Base-by-base conservation (phyloP, 2,797 vertebrate species). In the Columba guinea region DNA sequence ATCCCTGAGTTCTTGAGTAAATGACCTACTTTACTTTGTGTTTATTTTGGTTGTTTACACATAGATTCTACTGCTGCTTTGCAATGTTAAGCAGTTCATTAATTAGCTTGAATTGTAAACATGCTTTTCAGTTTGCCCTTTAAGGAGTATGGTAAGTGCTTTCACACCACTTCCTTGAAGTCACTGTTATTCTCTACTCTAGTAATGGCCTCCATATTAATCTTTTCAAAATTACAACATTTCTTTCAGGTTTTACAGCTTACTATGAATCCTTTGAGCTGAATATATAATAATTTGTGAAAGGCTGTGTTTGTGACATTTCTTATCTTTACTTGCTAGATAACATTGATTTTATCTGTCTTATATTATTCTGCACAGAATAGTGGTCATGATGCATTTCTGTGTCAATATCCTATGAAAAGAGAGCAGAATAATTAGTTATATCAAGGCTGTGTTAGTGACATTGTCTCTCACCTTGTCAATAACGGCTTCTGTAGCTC, bases 271-370 rank as follows among this genome's bases (percentile, higher is more conserved):
- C 39, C 21, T 28, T 85, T 58, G 58, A 80, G 63, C 7, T 39
- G 51, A 88, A 90, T 73, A 56, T n/a, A 64, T n/a, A 78, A 69
- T 44, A 2, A 41, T 74, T 79, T 67, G 17, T 79, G 73, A 79
- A 90, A 58, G 28, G 7, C 22, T 78, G 23, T 62, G 35, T 51
- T 85, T 90, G 53, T 86, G 65, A 34, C 26, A 85, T 90, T 92
- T 90, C 39, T 92, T 79, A 58, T 59, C 65, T 84, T 55, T 84
- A 6, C 51, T 81, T 93, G 16, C 27, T 64, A 71, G 59, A 48
- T 68, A 69, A 41, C 34, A 89, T 41, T 84, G 73, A 81, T 87
- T 96, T 90, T 88, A 52, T 92, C 94, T 95, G 62, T 75, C 75
- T 86, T 92, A 37, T 35, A 70, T 73, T 92, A 63, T 48, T 90